Evolutionary conservation across 1,140 invertebrate species (phyloP), one percentile per base, ranked within the genome.

Genomic region (Wiebesia pumilae): DNA sequence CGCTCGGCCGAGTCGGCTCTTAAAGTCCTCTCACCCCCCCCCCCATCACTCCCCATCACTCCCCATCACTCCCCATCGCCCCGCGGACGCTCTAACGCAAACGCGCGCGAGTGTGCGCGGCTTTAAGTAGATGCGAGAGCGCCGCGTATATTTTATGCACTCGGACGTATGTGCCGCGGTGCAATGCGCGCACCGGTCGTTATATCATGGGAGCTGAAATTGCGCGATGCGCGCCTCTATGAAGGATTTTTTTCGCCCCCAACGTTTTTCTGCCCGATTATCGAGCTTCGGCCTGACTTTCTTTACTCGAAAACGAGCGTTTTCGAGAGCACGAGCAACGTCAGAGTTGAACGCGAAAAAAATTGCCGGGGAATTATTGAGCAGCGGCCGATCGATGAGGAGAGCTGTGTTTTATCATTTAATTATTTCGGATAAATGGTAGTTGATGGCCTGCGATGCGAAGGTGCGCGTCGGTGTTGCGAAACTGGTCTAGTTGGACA

Each of bases 51-150:
- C 73, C 73, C 30, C 67, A 4, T 30, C 21, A 6, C 33, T 19
- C 1, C 35, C 33, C 33, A 30, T 27, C 33, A 16, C 67, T 35
- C 67, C 33, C 67, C 3, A 3, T 35, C n/a, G n/a, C n/a, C n/a
- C n/a, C n/a, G n/a, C n/a, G n/a, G n/a, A n/a, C n/a, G n/a, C n/a
- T n/a, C n/a, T n/a, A n/a, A n/a, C n/a, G n/a, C n/a, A n/a, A n/a
- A n/a, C 38, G 0, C 21, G 21, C 33, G 21, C 27, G 14, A 24
- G 77, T 6, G 47, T 24, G 19, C 38, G 35, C 24, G n/a, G 33
- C 30, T 40, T 77, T 62, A 83, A 83, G 71, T 77, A 83, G 47
- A 83, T 77, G 82, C 82, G 82, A 77, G 71, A 40, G 69, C 43
- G 75, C 43, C 43, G 75, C 43, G 30, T 54, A 54, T 75, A 77